phyloP scores from a whole-genome alignment of 2,113 vertebrate species.

The Heteronetta atricapilla region DNA sequence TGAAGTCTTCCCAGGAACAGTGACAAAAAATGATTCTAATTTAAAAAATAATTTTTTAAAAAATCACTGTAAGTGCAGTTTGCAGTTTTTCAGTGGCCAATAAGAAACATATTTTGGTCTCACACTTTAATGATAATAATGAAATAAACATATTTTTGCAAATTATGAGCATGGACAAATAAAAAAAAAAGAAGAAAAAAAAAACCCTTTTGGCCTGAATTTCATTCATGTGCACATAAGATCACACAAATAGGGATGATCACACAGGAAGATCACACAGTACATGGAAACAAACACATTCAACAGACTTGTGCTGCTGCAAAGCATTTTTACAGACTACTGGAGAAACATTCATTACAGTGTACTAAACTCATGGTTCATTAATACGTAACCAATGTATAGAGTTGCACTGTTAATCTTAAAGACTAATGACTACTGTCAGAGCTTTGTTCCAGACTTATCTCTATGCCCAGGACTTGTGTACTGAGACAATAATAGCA shows the following conservation, averaged over 20 bases:
- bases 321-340: background rate
- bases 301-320: background rate
- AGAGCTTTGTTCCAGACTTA: slow-evolving; percentile 15
- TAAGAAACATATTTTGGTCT: background rate
- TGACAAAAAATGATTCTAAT: background rate
- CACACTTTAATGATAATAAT: background rate
- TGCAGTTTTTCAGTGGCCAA: background rate
- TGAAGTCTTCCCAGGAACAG: background rate
- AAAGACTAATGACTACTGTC: slow-evolving; percentile 21
- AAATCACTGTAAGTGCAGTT: background rate
- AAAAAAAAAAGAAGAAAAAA: background rate
- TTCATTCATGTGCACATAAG: background rate
- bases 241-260: background rate
- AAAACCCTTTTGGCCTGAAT: background rate
- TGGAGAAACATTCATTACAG: background rate
- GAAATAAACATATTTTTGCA: background rate
- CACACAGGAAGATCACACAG: background rate
- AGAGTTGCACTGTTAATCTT: slow-evolving; percentile 21
- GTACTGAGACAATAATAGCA: background rate
- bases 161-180: background rate
- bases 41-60: slow-evolving; percentile 4
- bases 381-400: background rate
- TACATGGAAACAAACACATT: background rate
- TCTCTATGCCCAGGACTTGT: background rate
- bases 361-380: background rate